A percentile compares a stretch with the other conserved stretches of the same genome.
These are phyloP conservation scores for Gastrophryne carolinensis DNA, from an alignment of 2,797 vertebrate genomes.

Conservation along the genomic window DNA sequence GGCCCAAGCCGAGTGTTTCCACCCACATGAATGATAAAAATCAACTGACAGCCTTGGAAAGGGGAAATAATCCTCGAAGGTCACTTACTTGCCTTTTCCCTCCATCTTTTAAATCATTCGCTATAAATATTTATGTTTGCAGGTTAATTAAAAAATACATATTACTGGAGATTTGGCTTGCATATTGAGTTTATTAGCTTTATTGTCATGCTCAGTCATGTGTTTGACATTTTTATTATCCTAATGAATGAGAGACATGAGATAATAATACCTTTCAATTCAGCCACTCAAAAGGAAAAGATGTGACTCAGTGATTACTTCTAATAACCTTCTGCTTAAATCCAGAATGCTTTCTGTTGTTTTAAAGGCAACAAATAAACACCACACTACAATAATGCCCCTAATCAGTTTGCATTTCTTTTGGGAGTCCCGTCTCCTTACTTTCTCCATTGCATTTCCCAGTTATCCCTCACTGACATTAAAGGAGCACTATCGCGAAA, in stretches of 20 bases:
- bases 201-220: conserved; percentile 40
- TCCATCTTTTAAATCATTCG: conserved; percentile 10
- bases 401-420: too few species aligned
- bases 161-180: conserved; percentile 34
- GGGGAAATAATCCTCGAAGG: not conserved
- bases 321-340: conserved; percentile 2
- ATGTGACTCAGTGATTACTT: not conserved
- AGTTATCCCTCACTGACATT: too few species aligned
- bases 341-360: not conserved
- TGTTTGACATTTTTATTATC: conserved; percentile 43
- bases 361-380: not conserved
- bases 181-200: conserved; percentile 38
- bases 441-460: too few species aligned
- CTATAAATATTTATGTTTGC: conserved; percentile 43
- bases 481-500: too few species aligned
- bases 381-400: not conserved
- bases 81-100: conserved; percentile 6
- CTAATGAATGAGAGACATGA: conserved; percentile 40
- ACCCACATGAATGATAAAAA: not conserved
- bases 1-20: not conserved
- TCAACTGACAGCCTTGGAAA: not conserved
- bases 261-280: conserved; percentile 16
- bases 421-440: too few species aligned
- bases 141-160: conserved; percentile 46
- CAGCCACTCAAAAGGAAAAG: conserved; percentile 10